Evolutionary conservation across 2,797 vertebrate genomes (phyloP).

Genomic region (Leptodactylus fallax): DNA sequence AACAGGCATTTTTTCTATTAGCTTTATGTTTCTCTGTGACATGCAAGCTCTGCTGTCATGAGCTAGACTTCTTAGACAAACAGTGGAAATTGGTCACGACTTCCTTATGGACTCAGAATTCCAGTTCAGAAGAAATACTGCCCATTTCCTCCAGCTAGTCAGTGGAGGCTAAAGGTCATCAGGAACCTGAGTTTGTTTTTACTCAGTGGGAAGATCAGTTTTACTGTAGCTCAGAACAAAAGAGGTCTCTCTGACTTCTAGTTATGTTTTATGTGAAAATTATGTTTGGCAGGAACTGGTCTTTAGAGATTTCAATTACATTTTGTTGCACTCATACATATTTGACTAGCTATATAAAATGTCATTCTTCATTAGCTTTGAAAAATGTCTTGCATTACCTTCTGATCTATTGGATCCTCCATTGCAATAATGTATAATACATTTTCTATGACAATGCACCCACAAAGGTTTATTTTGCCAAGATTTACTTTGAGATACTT

Average conservation of each 20-base stretch:
- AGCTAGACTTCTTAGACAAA: slow-evolving; percentile 42
- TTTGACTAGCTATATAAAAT: slow-evolving; percentile 55
- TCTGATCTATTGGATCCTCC: slow-evolving; percentile 24
- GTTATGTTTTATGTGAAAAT: slow-evolving; percentile 42
- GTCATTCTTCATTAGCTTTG: slow-evolving; percentile 31
- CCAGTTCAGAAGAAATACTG: slow-evolving; percentile 3
- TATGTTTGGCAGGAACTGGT: slow-evolving; percentile 46
- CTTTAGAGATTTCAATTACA: slow-evolving; percentile 47
- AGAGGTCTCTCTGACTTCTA: slow-evolving; percentile 15
- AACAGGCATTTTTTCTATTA: not conserved
- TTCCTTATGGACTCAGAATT: slow-evolving; percentile 4
- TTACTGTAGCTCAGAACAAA: slow-evolving; percentile 29
- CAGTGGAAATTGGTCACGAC: slow-evolving; percentile 6
- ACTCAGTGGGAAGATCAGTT: slow-evolving; percentile 14
- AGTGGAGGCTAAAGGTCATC: slow-evolving; percentile 22
- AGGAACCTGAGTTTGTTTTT: slow-evolving; percentile 38
- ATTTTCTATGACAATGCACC: not conserved
- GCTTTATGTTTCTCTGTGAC: not conserved
- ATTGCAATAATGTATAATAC: slow-evolving; percentile 22
- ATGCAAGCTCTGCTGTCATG: slow-evolving; percentile 1
- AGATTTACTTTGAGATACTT: not conserved
- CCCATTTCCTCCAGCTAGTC: slow-evolving; percentile 34
- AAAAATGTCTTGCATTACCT: slow-evolving; percentile 8
- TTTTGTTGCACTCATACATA: slow-evolving; percentile 59
- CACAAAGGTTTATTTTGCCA: not conserved